Evolutionary conservation across 2,797 vertebrate species (phyloP).

Genomic region (Hafferia zeledoni): DNA sequence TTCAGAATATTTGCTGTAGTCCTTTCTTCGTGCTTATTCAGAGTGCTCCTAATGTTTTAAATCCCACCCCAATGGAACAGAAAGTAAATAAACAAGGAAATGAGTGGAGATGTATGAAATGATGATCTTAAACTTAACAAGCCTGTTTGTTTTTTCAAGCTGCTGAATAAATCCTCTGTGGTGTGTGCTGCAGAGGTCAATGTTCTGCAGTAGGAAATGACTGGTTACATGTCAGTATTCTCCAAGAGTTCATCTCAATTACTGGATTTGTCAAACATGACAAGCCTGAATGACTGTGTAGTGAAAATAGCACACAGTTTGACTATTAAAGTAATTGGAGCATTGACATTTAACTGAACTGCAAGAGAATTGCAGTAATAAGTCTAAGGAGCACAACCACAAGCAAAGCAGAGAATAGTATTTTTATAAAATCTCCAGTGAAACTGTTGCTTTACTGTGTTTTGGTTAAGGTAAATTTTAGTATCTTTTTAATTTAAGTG

Average conservation of each 20-base stretch:
- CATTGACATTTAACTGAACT: conserved; percentile 71
- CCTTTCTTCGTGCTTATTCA: neutral
- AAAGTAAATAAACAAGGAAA: conserved; percentile 20
- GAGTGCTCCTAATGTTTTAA: neutral
- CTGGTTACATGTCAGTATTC: conserved; percentile 65
- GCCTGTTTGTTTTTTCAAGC: conserved; percentile 34
- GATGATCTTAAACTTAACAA: conserved; percentile 16
- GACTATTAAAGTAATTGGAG: conserved; percentile 76
- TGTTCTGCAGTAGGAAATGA: conserved; percentile 58
- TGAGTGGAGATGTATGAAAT: conserved; percentile 27
- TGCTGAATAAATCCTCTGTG: conserved; percentile 34
- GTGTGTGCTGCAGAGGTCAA: conserved; percentile 39
- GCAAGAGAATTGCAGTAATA: conserved; percentile 59
- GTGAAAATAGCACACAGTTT: conserved; percentile 69
- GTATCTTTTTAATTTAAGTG: neutral
- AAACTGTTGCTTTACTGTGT: neutral
- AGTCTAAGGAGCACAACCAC: conserved; percentile 27
- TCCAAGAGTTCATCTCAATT: conserved; percentile 73
- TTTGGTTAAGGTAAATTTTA: neutral
- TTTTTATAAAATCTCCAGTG: neutral
- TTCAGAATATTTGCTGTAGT: neutral
- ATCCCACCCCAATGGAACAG: neutral
- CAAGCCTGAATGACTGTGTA: conserved; percentile 66
- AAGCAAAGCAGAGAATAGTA: conserved; percentile 6
- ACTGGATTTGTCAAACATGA: conserved; percentile 75